Conservation (phyloP, 2,888 invertebrate species). For the Cerceris rybyensis region DNA sequence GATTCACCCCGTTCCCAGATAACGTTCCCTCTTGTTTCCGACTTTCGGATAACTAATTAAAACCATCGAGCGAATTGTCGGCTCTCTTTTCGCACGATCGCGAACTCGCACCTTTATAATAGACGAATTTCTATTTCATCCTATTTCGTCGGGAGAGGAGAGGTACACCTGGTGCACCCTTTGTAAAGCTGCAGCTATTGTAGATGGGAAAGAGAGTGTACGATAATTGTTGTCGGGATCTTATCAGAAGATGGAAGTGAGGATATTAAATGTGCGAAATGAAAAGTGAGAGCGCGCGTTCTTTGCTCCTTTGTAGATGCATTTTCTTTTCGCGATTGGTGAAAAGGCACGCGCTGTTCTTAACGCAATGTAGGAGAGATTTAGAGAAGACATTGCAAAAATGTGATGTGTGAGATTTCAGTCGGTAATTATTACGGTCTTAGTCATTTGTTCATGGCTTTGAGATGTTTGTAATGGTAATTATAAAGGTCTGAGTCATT, state of each 20-base stretch:
- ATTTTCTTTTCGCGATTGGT: not conserved
- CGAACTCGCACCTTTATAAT: slow-evolving; percentile 1
- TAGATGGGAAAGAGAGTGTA: not conserved
- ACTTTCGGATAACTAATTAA: slow-evolving; percentile 58
- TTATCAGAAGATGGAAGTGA: slow-evolving; percentile 36
- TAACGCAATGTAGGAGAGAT: no score
- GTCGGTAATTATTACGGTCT: no score
- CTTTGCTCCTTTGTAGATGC: not conserved
- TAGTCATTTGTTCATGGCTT: no score
- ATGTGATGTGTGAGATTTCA: no score
- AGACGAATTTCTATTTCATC: slow-evolving; percentile 6
- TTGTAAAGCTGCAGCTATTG: not conserved
- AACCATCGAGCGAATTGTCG: not conserved
- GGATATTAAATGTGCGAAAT: slow-evolving; percentile 29
- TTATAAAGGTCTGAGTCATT: no score
- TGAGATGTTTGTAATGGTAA: no score
- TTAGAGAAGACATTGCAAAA: no score
- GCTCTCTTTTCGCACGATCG: slow-evolving; percentile 54
- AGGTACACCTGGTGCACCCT: not conserved
- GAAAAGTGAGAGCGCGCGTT: slow-evolving; percentile 34
- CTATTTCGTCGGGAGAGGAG: not conserved
- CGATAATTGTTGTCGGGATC: slow-evolving; percentile 1
- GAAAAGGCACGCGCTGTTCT: not conserved
- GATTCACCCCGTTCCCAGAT: slow-evolving; percentile 65
- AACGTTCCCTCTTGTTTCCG: slow-evolving; percentile 53